Percentiles rank a stretch among this genome's conserved stretches.
phyloP scores from a whole-genome alignment of 2,888 invertebrate genomes.

The Spilarctia lutea region DNA sequence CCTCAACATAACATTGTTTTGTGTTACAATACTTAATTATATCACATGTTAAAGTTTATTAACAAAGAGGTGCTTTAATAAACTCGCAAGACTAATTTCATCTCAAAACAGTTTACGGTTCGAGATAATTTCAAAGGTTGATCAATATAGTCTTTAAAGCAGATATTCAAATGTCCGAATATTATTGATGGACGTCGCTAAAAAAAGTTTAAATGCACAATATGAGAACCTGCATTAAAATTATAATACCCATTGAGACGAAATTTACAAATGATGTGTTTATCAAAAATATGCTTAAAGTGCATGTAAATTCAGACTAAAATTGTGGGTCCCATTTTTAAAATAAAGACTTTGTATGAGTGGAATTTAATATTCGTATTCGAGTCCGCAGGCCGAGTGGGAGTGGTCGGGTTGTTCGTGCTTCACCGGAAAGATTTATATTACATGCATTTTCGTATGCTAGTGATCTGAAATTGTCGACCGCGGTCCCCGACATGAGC shows the following conservation, averaged over 20 bases:
- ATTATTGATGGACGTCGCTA: conserved; percentile 82
- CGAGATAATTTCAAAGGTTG: conserved; percentile 72
- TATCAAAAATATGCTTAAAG: conserved; percentile 68
- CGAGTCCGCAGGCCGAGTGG: conserved; percentile 81
- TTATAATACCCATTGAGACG: conserved; percentile 80
- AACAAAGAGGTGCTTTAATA: conserved; percentile 56
- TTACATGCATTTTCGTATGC: conserved; percentile 85
- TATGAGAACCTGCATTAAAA: conserved; percentile 83
- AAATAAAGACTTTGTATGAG: conserved; percentile 78
- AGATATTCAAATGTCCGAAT: conserved; percentile 82
- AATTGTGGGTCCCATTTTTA: conserved; percentile 71
- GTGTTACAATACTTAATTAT: conserved; percentile 20
- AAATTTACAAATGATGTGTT: conserved; percentile 45
- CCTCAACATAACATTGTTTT: conserved; percentile 23
- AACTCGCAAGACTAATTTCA: conserved; percentile 64
- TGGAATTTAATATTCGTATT: conserved; percentile 86
- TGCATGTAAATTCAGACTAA: conserved; percentile 72
- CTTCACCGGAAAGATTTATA: conserved; percentile 87
- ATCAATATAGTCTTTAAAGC: conserved; percentile 77
- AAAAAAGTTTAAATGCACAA: conserved; percentile 75
- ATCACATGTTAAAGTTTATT: conserved; percentile 35
- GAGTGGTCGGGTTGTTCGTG: conserved; percentile 83
- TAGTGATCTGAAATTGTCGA: conserved; percentile 85
- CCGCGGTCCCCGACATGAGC: conserved; percentile 57
- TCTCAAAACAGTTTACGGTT: conserved; percentile 67